Evolutionary conservation across 2,888 invertebrate genomes (phyloP), one percentile per base, ranked within the genome.

Genomic region (Tetanocera ferruginea): DNA sequence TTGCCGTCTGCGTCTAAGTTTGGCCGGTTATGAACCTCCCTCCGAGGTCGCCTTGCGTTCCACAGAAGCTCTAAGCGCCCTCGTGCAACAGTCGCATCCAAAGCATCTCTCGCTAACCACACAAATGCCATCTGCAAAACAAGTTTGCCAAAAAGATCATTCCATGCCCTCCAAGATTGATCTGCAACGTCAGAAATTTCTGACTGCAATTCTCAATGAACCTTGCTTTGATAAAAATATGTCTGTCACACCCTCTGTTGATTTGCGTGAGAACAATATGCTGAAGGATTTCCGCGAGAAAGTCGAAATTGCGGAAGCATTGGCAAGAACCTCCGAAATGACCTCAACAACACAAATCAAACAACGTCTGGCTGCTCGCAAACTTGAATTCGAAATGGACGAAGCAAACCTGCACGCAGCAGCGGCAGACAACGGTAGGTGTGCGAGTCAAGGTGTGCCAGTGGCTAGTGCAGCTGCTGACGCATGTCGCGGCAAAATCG

Each of bases 321-420:
- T 93, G 82, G 91, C 92, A 69, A 91, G 90, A 83, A 92, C 91
- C 80, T 91, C 91, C 86, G 88, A 92, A 87, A 90, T 92, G 91
- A 92, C 92, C 81, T 91, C 92, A 76, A 91, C 92, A 23, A 90
- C 91, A 49, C 84, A 86, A 84, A 92, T 91, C 73, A 91, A 90
- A 84, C 90, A 91, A 82, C 90, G 92, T 80, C 88, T 92, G 80
- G 91, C 91, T 52, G 92, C 92, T 43, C 90, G 92, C 73, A 91
- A 91, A 85, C 87, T 92, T 82, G 92, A 92, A 88, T 87, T 92
- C 81, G 91, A 91, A 80, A 89, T 91, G 67, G 89, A 88, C 8
- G 81, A 82, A 71, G 80, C 82, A 67, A 81, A 85, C 60, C 76
- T 82, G 77, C 79, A 79, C 51, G 73, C 78, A 69, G 9, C 57